Base-by-base conservation (phyloP, 2,113 vertebrate species). In the Romanogobio albipinnatus region DNA sequence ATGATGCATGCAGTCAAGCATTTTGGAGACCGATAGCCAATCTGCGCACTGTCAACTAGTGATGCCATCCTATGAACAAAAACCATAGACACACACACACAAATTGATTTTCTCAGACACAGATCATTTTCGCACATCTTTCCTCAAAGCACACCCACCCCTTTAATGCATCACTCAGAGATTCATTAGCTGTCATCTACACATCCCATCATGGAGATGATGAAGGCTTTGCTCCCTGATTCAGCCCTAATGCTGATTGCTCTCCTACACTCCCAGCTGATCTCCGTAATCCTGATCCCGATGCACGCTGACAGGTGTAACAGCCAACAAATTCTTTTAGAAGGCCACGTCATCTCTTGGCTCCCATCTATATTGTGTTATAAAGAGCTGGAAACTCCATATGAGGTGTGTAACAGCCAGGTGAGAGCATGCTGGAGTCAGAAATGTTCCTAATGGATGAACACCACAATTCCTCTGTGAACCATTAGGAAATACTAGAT, bases 121-220 rank as follows among this genome's bases (percentile, higher is more conserved):
- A 77, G 58, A 77, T 24, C 29, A 76, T 76, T 61, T 33, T 64
- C 61, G 19, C n/a, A 26, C 24, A 15, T 15, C 59, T 66, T 74
- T 43, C 82, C 24, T 3, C 19, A 29, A 59, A 47, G 71, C 26
- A 10, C 36, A 26, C 45, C 39, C 24, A 29, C 17, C n/a, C 81
- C 75, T 78, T 86, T 82, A 86, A 86, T 74, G 82, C 76, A 83
- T 86, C 62, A 86, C 75, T 80, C 47, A 56, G 81, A 80, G 85
- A 86, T 84, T 83, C 76, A 86, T 86, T 86, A 86, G 81, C 74
- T 79, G 85, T 86, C 81, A 76, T 83, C 61, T 43, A 47, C 24
- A 24, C 64, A 14, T 17, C 51, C 81, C 85, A 83, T 86, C 81
- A 83, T 10, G 7, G 13, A 83, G 81, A 64, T 47, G 62, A 78